phyloP scores from a whole-genome alignment of 2,797 vertebrate genomes.

The Triplophysa bombifrons region DNA sequence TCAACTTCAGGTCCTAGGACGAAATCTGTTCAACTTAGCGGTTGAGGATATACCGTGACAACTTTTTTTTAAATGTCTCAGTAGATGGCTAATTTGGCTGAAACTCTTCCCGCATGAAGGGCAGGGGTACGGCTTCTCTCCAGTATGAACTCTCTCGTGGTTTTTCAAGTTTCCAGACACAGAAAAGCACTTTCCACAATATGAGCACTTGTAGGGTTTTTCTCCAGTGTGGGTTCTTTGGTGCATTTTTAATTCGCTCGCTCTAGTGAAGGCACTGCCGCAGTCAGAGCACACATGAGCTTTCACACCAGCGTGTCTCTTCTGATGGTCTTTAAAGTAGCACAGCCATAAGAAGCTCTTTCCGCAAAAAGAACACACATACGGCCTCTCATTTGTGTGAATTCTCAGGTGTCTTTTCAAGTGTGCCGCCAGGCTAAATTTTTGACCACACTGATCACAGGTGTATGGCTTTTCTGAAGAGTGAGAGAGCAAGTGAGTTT shows the following conservation, averaged over 20 bases:
- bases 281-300: constrained; percentile 39
- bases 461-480: not conserved
- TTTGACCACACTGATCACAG: not conserved
- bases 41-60: not conserved
- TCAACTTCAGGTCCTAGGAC: too few relatives aligned
- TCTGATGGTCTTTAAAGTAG: constrained; percentile 41
- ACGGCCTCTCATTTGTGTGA: not conserved
- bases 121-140: constrained; percentile 48
- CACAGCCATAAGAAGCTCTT: not conserved
- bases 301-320: constrained; percentile 44
- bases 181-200: constrained; percentile 44
- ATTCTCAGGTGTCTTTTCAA: not conserved
- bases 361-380: constrained; percentile 10
- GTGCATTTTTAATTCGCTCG: constrained; percentile 37
- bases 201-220: constrained; percentile 40
- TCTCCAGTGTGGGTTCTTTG: constrained; percentile 46
- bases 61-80: not conserved
- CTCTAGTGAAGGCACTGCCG: constrained; percentile 39
- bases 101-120: not conserved
- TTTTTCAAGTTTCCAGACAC: constrained; percentile 34
- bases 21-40: not conserved
- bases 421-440: not conserved
- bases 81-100: not conserved
- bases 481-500: not conserved
- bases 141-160: constrained; percentile 50